These are phyloP conservation scores for Cyprinodon tularosa DNA, from an alignment of 2,113 vertebrate species.

Conservation along the genomic window DNA sequence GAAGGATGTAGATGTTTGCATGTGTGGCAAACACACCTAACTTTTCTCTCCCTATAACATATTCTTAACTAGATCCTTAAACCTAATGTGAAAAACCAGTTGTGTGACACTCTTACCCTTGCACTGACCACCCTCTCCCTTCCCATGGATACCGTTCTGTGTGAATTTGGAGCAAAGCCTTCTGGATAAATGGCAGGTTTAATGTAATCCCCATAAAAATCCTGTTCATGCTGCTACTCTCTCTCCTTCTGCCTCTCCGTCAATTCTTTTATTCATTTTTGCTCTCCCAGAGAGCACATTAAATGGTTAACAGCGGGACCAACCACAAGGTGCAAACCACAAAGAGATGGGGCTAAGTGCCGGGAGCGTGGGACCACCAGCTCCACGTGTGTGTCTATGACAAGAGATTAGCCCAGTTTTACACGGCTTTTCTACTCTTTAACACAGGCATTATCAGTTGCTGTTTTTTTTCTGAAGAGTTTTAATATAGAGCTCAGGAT, in stretches of 20 bases:
- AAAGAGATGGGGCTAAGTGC: constrained; percentile 69
- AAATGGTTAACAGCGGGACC: constrained; percentile 71
- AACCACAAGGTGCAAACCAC: constrained; percentile 70
- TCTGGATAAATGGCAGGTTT: constrained; percentile 77
- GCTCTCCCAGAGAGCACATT: constrained; percentile 68
- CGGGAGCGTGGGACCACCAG: constrained; percentile 74
- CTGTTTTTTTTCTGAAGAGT: constrained; percentile 42
- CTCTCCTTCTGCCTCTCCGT: constrained; percentile 59
- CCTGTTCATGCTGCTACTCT: constrained; percentile 73
- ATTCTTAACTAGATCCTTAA: constrained; percentile 36
- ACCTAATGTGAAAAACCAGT: constrained; percentile 46
- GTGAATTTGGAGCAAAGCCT: constrained; percentile 71
- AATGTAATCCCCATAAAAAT: constrained; percentile 82
- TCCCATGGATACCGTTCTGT: constrained; percentile 58
- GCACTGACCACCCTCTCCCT: constrained; percentile 48
- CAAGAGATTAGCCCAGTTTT: constrained; percentile 67
- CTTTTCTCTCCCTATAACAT: constrained; percentile 52
- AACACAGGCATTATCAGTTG: constrained; percentile 32
- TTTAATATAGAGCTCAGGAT: constrained; percentile 48
- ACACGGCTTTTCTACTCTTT: constrained; percentile 61
- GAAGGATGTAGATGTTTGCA: constrained; percentile 19
- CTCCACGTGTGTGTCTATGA: constrained; percentile 61
- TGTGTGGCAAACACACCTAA: constrained; percentile 51
- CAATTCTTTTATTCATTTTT: constrained; percentile 50
- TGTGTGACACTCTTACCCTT: constrained; percentile 41